Percentiles rank a stretch among this genome's conserved stretches.
These are phyloP conservation scores for Tiliacea citrago DNA, from an alignment of 2,888 invertebrate genomes.

Conservation along the genomic window DNA sequence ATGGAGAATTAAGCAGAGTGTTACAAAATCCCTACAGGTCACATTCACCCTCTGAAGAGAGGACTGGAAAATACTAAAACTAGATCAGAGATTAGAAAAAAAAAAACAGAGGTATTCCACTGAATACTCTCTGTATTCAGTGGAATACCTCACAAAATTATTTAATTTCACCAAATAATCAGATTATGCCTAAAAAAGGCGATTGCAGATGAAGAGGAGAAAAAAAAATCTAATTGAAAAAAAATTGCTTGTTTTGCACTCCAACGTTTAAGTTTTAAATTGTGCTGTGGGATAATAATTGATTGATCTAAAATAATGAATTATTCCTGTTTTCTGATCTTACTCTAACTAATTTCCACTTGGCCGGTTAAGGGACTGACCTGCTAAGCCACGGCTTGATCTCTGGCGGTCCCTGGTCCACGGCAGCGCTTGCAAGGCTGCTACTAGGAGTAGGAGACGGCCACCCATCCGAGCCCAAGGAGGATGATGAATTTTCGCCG, in stretches of 20 bases:
- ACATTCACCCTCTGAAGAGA: neutral
- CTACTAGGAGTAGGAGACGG: conserved; percentile 65
- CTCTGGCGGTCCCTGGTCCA: conserved; percentile 77
- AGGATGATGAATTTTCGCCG: conserved; percentile 75
- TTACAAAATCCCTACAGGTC: neutral
- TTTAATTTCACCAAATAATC: neutral
- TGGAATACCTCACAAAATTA: neutral
- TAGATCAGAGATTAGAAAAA: neutral
- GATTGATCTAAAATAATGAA: neutral
- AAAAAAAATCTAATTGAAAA: neutral
- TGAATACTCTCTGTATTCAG: no score
- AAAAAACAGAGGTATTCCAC: no score
- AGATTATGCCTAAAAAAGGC: neutral
- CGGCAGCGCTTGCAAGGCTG: conserved; percentile 52
- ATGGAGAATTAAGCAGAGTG: neutral
- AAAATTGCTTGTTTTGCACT: neutral
- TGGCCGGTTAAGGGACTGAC: conserved; percentile 63
- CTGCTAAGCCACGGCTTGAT: conserved; percentile 84
- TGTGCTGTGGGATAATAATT: neutral
- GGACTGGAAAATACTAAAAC: neutral
- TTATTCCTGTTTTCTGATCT: neutral
- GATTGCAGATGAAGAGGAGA: neutral
- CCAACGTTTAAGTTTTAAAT: neutral
- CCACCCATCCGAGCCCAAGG: conserved; percentile 67
- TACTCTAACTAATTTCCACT: neutral